A percentile compares a stretch with the other conserved stretches of the same genome.
Evolutionary conservation across 1,140 invertebrate species (phyloP).

Genomic region (Magallana angulata): DNA sequence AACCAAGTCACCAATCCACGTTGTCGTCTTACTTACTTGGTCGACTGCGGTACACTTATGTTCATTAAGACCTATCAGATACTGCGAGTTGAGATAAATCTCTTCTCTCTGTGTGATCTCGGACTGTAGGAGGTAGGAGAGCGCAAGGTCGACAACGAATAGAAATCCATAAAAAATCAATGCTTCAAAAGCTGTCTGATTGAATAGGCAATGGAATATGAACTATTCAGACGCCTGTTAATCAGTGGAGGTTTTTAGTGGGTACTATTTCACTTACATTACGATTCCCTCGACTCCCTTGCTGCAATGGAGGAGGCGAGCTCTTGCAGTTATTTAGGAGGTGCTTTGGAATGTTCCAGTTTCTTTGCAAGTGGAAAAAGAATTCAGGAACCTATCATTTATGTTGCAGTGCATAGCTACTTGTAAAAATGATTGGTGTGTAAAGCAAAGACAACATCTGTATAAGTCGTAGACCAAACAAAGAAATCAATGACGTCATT

Average conservation of each 20-base stretch:
- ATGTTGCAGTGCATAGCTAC: too few species aligned
- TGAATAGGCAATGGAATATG: neutral
- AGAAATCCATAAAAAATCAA: constrained; percentile 30
- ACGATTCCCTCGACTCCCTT: too few species aligned
- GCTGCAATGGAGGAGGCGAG: too few species aligned
- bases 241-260: neutral
- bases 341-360: too few species aligned
- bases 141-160: neutral
- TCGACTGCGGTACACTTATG: constrained; percentile 18
- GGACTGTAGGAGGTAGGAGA: neutral
- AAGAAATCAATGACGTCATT: too few species aligned
- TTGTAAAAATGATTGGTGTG: too few species aligned
- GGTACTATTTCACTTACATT: too few species aligned
- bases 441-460: too few species aligned
- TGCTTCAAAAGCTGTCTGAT: neutral
- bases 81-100: neutral
- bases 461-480: too few species aligned
- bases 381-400: too few species aligned
- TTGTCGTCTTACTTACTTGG: constrained; percentile 26
- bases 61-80: constrained; percentile 28
- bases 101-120: neutral
- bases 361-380: too few species aligned
- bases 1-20: constrained; percentile 12
- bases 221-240: neutral
- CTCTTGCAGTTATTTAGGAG: too few species aligned